Evolutionary conservation across 1,140 invertebrate genomes (phyloP).

Genomic region (Condylostylus longicornis): DNA sequence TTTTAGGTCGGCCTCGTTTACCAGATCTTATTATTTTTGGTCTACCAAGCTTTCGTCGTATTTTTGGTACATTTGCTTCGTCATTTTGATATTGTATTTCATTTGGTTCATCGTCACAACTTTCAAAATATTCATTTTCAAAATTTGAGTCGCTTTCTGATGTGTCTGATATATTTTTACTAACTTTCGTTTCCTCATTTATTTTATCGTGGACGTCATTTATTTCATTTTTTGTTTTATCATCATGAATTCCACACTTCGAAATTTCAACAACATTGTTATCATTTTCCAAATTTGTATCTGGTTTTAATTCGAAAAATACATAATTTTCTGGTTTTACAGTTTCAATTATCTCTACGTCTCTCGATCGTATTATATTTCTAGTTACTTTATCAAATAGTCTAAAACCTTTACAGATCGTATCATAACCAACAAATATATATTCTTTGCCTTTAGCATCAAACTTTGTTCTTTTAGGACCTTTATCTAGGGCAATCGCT

Average conservation of each 20-base stretch:
- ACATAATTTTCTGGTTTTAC: no score
- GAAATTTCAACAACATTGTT: background rate
- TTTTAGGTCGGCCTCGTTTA: conserved; percentile 3
- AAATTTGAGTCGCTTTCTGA: no score
- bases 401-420: conserved; percentile 4
- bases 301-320: background rate
- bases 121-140: background rate
- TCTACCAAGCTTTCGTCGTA: no score
- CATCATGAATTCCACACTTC: background rate
- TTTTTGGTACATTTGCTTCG: no score
- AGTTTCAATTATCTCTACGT: conserved; percentile 7
- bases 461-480: conserved; percentile 16
- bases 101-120: conserved; percentile 2
- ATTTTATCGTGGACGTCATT: background rate
- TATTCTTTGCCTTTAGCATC: conserved; percentile 5
- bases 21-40: conserved; percentile 5
- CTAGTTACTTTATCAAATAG: conserved; percentile 3
- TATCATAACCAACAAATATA: conserved; percentile 6
- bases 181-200: background rate
- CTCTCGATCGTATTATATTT: conserved; percentile 2
- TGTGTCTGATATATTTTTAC: background rate
- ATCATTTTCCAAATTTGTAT: background rate
- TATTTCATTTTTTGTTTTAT: background rate
- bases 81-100: no score
- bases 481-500: conserved; percentile 23